Conservation (phyloP, 2,888 invertebrate species). For the Chymomyza fuscimana region DNA sequence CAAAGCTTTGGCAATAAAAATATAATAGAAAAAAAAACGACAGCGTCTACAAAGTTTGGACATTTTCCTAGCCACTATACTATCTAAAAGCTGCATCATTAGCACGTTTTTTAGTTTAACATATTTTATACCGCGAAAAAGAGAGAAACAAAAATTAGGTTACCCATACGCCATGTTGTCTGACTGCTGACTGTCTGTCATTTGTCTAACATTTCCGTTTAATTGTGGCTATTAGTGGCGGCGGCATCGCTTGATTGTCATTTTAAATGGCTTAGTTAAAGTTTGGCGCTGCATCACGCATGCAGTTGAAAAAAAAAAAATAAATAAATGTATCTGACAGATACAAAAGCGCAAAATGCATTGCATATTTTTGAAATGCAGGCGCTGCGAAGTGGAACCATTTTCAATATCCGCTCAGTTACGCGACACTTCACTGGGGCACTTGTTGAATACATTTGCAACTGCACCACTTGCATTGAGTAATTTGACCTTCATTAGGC, state of each 20-base stretch:
- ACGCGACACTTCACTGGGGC: conserved; percentile 65
- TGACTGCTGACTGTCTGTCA: conserved; percentile 5
- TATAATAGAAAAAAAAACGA: background rate
- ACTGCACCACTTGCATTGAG: conserved; percentile 12
- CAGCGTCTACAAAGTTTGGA: background rate
- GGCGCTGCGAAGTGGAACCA: conserved; percentile 79
- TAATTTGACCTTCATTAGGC: conserved; percentile 56
- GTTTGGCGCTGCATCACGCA: background rate
- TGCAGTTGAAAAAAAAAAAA: background rate
- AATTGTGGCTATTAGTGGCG: conserved; percentile 43
- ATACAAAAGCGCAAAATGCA: conserved; percentile 15
- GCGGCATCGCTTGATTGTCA: conserved; percentile 20
- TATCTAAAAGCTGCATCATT: background rate
- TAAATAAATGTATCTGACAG: conserved; percentile 31
- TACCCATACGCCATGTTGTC: conserved; percentile 43
- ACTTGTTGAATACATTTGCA: conserved; percentile 29
- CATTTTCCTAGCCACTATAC: background rate
- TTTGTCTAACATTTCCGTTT: conserved; percentile 34
- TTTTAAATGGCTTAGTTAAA: conserved; percentile 29
- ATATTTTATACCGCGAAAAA: background rate
- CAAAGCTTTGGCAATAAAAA: background rate
- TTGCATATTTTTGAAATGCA: conserved; percentile 63
- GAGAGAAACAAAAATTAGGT: conserved; percentile 38
- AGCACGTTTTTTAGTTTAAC: background rate
- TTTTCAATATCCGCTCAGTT: conserved; percentile 77